Base-by-base conservation (phyloP, 1,140 invertebrate species). In the Drosophila malerkotliana region DNA sequence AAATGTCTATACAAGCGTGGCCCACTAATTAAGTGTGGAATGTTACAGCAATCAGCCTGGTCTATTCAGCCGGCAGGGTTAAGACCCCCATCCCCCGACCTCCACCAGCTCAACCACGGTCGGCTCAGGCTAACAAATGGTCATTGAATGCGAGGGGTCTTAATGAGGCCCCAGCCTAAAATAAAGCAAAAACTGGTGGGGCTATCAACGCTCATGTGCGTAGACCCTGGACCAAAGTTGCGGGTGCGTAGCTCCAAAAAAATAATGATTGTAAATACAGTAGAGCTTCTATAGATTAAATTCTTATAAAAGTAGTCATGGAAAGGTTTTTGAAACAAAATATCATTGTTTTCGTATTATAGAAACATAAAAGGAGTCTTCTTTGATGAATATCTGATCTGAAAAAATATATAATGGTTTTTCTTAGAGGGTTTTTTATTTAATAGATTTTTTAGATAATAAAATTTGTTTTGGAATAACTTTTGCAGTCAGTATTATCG, bases 11-110 rank as follows among this genome's bases (percentile, higher is more conserved):
- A 51, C 37, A 37, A 32, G 61, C 52, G 66, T 56, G 48, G 53
- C 34, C 61, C 57, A 62, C 64, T 75, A 81, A 85, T 87, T 78
- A 85, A 81, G 82, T 87, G 78, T 85, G 81, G 82, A 78, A 85
- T 85, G 82, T 85, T 78, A 78, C 61, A 69, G 82, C 81, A 81
- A 87, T 87, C 82, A 78, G 52, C 41, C 37, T 44, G 57, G 52
- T 52, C 60, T 60, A 80, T 48, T 71, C 68, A 77, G 76, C 37
- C 56, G 63, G 45, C n/a, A 28, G 39, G 45, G 32, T 53, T 59
- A 47, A 15, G 21, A 14, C 14, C 4, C 30, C 51, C 44, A 21
- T 7, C 10, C 18, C 8, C 55, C 21, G 18, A 21, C 8, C 44
- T 12, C 10, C 34, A 12, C 2, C 34, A 37, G 10, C 21, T 10